These are phyloP conservation scores for Urosaurus nigricauda DNA, from an alignment of 2,797 vertebrate genomes.

Conservation along the genomic window DNA sequence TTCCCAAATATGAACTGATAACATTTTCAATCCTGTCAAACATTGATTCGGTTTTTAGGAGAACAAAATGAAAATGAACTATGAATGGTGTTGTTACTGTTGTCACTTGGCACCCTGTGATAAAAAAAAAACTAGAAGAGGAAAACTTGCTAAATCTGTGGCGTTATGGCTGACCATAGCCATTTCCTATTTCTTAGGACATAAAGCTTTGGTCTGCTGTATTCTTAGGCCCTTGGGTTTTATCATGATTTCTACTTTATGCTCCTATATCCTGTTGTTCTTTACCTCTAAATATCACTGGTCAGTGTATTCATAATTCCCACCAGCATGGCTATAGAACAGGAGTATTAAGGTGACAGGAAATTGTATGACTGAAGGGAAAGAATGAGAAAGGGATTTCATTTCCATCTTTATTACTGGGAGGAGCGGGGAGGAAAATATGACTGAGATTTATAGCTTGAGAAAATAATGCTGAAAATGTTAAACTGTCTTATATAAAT, in stretches of 20 bases:
- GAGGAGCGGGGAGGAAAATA: constrained; percentile 32
- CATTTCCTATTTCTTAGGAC: constrained; percentile 47
- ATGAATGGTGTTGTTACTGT: constrained; percentile 46
- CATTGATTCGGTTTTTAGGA: neutral
- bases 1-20: neutral
- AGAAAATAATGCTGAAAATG: constrained; percentile 12
- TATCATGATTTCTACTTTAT: constrained; percentile 41
- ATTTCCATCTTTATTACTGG: constrained; percentile 32
- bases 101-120: constrained; percentile 33
- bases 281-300: constrained; percentile 27
- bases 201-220: constrained; percentile 31
- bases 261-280: constrained; percentile 44
- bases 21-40: constrained; percentile 27
- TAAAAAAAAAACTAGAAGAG: neutral
- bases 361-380: constrained; percentile 52
- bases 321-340: constrained; percentile 19
- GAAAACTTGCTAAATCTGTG: constrained; percentile 42
- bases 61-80: neutral
- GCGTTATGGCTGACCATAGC: constrained; percentile 12
- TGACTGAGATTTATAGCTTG: constrained; percentile 36
- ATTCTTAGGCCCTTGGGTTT: constrained; percentile 47
- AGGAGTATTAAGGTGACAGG: constrained; percentile 43
- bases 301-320: constrained; percentile 38
- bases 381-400: constrained; percentile 40
- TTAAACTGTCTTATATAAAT: constrained; percentile 20